Evolutionary conservation across 2,888 invertebrate species (phyloP), one percentile per base, ranked within the genome.

Genomic region (Drosophila maculinotata): DNA sequence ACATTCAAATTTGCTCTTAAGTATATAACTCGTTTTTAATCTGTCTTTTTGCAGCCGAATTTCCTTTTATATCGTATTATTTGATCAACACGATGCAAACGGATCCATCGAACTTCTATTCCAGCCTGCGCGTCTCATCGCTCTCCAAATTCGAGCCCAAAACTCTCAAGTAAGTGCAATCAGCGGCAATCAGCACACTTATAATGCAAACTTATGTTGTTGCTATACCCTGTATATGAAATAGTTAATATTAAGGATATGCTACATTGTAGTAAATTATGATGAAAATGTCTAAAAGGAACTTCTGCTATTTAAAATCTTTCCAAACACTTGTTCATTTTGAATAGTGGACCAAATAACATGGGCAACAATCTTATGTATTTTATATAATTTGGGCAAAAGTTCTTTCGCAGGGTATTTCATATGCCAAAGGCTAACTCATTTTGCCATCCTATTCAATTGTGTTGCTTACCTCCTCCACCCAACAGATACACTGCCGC

Each of bases 11-110:
- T n/a, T n/a, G n/a, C n/a, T n/a, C n/a, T n/a, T n/a, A n/a, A n/a
- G n/a, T n/a, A n/a, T n/a, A n/a, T n/a, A n/a, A n/a, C n/a, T n/a
- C n/a, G n/a, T n/a, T n/a, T n/a, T n/a, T n/a, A n/a, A n/a, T n/a
- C 5, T 4, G 1, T 3, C 8, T 5, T 12, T 25, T 92, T 92
- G 8, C 90, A 96, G 97, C 96, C 31, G 97, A 97, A 89, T 97
- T 97, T 89, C 97, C 97, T 10, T 97, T 97, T 92, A 97, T 97
- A 93, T 94, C 97, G 10, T 97, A 97, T 91, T 97, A 97, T 92
- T 94, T 97, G 88, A 95, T 97, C 92, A 97, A 97, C 91, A 97
- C 96, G 58, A 94, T 95, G 69, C 96, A 96, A 92, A 95, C 96
- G 47, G 97, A 97, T 92, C 97, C 97, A 52, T 93, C 95, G 81